These are phyloP conservation scores for Empis livida DNA, from an alignment of 2,888 invertebrate species.

Conservation along the genomic window DNA sequence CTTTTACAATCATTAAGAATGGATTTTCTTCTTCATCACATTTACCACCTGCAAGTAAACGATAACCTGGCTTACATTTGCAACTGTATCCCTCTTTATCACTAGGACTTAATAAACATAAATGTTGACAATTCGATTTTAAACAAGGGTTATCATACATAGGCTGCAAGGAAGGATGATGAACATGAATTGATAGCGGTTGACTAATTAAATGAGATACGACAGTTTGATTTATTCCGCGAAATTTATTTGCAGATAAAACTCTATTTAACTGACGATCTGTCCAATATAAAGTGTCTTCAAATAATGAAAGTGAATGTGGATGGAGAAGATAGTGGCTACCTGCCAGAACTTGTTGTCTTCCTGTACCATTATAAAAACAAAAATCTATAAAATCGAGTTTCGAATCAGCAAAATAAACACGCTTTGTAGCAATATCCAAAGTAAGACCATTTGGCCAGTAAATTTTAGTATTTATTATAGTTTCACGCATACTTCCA, in stretches of 20 bases:
- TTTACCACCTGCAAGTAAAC: slow-evolving; percentile 49
- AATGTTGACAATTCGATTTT: slow-evolving; percentile 65
- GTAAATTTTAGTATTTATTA: slow-evolving; percentile 88
- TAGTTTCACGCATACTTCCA: slow-evolving; percentile 69
- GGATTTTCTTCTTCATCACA: slow-evolving; percentile 77
- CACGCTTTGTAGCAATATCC: slow-evolving; percentile 81
- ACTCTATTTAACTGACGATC: slow-evolving; percentile 87
- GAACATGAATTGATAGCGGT: slow-evolving; percentile 88
- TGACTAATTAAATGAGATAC: slow-evolving; percentile 90
- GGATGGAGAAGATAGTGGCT: slow-evolving; percentile 92
- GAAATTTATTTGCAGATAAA: slow-evolving; percentile 81
- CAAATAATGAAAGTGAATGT: slow-evolving; percentile 87
- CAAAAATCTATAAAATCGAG: slow-evolving; percentile 97
- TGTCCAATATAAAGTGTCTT: slow-evolving; percentile 94
- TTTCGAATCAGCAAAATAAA: slow-evolving; percentile 96
- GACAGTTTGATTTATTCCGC: slow-evolving; percentile 82
- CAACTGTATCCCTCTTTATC: slow-evolving; percentile 62
- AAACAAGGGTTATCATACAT: slow-evolving; percentile 63
- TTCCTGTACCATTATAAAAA: slow-evolving; percentile 84
- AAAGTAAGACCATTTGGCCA: slow-evolving; percentile 98
- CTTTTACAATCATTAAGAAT: slow-evolving; percentile 80
- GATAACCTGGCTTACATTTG: slow-evolving; percentile 82
- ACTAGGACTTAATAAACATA: slow-evolving; percentile 80
- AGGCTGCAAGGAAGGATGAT: slow-evolving; percentile 90
- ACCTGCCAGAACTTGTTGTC: slow-evolving; percentile 76